Evolutionary conservation across 2,113 vertebrate species (phyloP).

Genomic region (Alexandromys fortis): DNA sequence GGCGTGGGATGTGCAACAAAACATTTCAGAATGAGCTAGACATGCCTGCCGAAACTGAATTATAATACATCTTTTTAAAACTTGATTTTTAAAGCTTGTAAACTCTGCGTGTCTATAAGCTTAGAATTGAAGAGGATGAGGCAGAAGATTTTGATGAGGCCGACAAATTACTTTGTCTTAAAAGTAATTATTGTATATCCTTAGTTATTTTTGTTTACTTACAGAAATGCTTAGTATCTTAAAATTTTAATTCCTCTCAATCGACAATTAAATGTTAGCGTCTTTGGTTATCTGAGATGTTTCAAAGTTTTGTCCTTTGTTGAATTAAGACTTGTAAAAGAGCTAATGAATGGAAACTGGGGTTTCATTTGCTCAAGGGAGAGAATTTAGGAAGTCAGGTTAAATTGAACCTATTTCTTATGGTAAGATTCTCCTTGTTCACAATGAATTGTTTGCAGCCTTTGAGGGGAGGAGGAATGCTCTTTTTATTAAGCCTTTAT

Average conservation of each 20-base stretch:
- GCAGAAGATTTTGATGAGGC: not conserved
- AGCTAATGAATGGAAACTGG: not conserved
- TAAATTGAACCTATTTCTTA: not conserved
- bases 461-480: not conserved
- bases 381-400: not conserved
- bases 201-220: not conserved
- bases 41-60: not conserved
- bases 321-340: not conserved
- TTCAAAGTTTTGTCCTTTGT: constrained; percentile 36
- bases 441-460: not conserved
- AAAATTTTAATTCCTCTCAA: not conserved
- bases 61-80: constrained; percentile 13
- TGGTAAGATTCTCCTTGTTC: not conserved
- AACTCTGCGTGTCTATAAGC: not conserved
- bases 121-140: not conserved
- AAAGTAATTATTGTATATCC: not conserved
- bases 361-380: constrained; percentile 2
- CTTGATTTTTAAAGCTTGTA: not conserved
- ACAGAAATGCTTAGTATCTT: not conserved
- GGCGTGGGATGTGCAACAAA: not conserved
- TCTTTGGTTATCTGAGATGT: not conserved
- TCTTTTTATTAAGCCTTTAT: constrained; percentile 11
- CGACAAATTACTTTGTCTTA: not conserved
- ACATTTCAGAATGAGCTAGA: not conserved
- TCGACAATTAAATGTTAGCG: not conserved